Base-by-base conservation (phyloP, 2,888 invertebrate genomes). In the Drosophila colorata region DNA sequence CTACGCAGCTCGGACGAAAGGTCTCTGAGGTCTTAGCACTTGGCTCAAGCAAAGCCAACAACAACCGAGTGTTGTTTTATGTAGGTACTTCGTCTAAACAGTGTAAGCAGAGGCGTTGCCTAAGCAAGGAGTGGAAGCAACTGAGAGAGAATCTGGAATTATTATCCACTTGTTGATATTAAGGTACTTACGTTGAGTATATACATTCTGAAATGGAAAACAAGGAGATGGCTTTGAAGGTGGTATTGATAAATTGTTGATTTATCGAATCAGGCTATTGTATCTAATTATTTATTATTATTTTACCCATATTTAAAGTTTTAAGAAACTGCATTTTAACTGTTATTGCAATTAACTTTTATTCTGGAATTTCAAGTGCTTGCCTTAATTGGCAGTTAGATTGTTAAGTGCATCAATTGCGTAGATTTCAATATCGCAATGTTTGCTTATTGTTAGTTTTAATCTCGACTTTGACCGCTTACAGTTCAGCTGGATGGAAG, bases 401-500 rank as follows among this genome's bases (percentile, higher is more conserved):
- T 51, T 49, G 44, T 18, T 8, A 53, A 57, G 56, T 64, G 41
- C 49, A 49, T 41, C 44, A 55, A 25, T 64, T 71, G 59, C 31
- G n/a, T 38, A 20, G 38, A 44, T 51, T 40, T 44, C 47, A 25
- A 14, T 31, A 49, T 61, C 40, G 57, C 56, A 74, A 65, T 69
- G 61, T 67, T 70, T 63, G 58, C 65, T 70, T 63, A 60, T 63
- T 71, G 52, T 58, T 51, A 63, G 67, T 53, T 49, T 51, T 57
- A 53, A 53, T 48, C 49, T 64, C 18, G 37, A 48, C 74, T 51
- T 25, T 18, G 41, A 49, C 25, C 69, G 69, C 61, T 80, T 82
- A 64, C 69, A 72, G 72, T 80, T 77, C 74, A 82, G 72, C 18
- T 69, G 76, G 60, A 67, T 72, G 48, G 51, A 71, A 58, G 61